phyloP scores from a whole-genome alignment of 2,113 vertebrate species.

The Microcebus tavaratra region DNA sequence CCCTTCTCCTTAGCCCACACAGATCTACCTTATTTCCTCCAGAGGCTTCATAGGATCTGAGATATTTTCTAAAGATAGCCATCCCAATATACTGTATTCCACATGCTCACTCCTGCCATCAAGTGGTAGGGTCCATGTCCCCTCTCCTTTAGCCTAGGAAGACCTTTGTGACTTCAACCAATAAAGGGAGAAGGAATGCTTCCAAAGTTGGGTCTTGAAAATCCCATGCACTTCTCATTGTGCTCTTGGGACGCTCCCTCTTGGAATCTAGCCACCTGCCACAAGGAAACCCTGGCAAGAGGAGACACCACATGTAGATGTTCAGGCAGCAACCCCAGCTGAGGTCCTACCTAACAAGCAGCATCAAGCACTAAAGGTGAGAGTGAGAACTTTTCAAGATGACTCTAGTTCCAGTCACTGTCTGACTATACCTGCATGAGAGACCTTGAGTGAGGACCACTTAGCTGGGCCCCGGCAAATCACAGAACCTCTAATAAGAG shows the following conservation, averaged over 20 bases:
- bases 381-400: neutral
- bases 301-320: neutral
- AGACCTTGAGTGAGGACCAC: neutral
- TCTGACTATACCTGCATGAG: neutral
- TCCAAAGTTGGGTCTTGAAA: slow-evolving; percentile 24
- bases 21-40: neutral
- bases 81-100: neutral
- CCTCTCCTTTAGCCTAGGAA: neutral
- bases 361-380: neutral
- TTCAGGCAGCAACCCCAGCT: neutral
- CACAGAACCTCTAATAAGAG: neutral
- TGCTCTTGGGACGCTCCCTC: neutral
- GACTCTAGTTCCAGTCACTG: neutral
- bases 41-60: neutral
- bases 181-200: neutral
- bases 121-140: neutral
- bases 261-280: neutral
- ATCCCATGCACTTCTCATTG: neutral
- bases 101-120: neutral
- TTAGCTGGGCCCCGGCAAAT: neutral
- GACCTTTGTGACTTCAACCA: neutral
- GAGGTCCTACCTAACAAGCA: neutral
- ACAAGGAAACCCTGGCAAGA: neutral
- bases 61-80: neutral
- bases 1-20: neutral